Evolutionary conservation across 2,797 vertebrate species (phyloP).

Genomic region (Knipowitschia caucasica): DNA sequence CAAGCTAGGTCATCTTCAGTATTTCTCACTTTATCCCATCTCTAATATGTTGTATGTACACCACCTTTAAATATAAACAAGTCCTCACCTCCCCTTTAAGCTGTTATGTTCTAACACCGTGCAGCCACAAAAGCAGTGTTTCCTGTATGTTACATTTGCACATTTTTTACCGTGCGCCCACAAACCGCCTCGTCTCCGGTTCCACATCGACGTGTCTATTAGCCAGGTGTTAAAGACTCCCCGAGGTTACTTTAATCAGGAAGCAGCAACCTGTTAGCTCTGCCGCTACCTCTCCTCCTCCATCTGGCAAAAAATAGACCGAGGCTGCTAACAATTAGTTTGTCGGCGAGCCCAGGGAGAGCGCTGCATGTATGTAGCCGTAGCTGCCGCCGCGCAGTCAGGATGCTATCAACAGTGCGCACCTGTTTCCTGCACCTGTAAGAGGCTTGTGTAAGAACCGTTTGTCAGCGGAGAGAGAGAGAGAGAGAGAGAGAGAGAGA

Average conservation of each 20-base stretch:
- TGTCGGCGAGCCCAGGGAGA: constrained; percentile 73
- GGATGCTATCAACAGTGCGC: constrained; percentile 82
- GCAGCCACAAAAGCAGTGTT: constrained; percentile 13
- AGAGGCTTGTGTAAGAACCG: constrained; percentile 74
- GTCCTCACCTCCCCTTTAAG: neutral
- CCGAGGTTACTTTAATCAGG: constrained; percentile 58
- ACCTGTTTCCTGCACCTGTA: constrained; percentile 89
- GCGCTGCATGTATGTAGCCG: too few species aligned
- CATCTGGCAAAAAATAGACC: constrained; percentile 85
- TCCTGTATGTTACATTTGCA: constrained; percentile 55
- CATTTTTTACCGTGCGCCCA: constrained; percentile 19
- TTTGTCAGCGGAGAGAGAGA: too few species aligned
- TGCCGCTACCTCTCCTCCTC: constrained; percentile 55
- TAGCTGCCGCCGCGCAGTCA: constrained; percentile 48
- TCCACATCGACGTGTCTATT: constrained; percentile 37
- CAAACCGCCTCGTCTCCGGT: constrained; percentile 32
- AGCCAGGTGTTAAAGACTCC: constrained; percentile 65
- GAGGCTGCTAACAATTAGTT: constrained; percentile 81
- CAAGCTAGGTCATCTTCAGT: too few species aligned
- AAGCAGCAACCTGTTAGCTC: constrained; percentile 68
- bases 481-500: too few species aligned
- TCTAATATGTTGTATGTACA: too few species aligned
- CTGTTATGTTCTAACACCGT: neutral
- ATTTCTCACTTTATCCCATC: too few species aligned
- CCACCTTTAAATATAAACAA: neutral